Evolutionary conservation across 1,140 invertebrate genomes (phyloP).

Genomic region (Dreissena rostriformis): DNA sequence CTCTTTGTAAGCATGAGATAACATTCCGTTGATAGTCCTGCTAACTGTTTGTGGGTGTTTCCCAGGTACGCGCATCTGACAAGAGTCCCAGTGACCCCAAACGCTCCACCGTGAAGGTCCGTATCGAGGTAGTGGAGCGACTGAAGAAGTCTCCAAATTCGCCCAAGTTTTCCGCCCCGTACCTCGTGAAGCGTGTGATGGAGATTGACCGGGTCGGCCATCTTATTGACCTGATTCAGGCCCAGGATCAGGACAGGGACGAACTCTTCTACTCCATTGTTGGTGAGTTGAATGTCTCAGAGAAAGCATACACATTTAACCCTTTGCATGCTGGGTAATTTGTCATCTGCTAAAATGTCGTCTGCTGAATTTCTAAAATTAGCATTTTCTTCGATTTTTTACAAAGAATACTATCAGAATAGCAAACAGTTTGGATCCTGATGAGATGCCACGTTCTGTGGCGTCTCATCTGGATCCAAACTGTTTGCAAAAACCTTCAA

Average conservation of each 20-base stretch:
- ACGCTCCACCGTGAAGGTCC: conserved; percentile 87
- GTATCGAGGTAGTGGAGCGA: conserved; percentile 77
- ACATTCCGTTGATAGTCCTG: no score
- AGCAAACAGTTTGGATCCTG: no score
- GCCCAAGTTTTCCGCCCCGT: conserved; percentile 85
- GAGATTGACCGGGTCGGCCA: conserved; percentile 93
- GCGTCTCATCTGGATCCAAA: no score
- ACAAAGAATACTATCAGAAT: no score
- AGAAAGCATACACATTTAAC: no score
- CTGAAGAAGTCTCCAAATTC: conserved; percentile 83
- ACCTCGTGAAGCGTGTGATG: conserved; percentile 88
- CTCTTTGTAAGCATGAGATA: no score
- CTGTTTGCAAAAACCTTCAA: no score
- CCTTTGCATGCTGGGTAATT: no score
- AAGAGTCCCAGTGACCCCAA: conserved; percentile 85
- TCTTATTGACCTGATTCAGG: conserved; percentile 90
- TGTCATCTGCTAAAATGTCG: no score
- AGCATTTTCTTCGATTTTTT: no score
- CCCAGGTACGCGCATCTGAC: conserved; percentile 90
- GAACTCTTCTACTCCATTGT: conserved; percentile 94
- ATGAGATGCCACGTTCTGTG: no score
- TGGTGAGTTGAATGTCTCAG: conserved; percentile 84
- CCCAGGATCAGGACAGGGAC: conserved; percentile 91
- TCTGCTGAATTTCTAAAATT: not conserved
- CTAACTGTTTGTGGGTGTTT: no score